Conservation (phyloP, 2,797 vertebrate genomes). For the Anguilla obscura region DNA sequence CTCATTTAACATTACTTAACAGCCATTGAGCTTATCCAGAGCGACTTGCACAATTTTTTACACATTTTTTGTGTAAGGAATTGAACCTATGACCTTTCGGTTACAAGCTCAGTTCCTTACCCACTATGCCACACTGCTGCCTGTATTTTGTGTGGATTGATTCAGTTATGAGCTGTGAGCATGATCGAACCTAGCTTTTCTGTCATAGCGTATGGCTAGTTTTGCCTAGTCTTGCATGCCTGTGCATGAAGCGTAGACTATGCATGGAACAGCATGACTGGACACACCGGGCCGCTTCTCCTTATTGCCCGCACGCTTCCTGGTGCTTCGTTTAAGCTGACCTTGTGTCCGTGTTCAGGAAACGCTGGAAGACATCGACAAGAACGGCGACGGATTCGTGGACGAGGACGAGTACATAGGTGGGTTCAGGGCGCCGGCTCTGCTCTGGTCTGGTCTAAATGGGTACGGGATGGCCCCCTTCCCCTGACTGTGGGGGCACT, state of each 20-base stretch:
- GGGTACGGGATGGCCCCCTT: neutral
- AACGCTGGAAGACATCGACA: conserved; percentile 98
- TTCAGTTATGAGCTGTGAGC: neutral
- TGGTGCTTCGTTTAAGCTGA: neutral
- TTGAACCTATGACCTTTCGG: too few species aligned
- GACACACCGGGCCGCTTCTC: neutral
- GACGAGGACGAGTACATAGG: conserved; percentile 97
- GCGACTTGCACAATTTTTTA: too few species aligned
- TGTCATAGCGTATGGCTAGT: neutral
- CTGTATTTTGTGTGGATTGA: neutral
- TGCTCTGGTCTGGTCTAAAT: neutral
- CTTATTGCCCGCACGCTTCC: neutral
- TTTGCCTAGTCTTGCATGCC: neutral
- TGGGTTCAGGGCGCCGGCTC: conserved; percentile 61
- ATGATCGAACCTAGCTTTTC: neutral
- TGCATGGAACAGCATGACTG: neutral
- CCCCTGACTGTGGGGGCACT: neutral
- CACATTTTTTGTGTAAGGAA: too few species aligned
- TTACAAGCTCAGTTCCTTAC: too few species aligned
- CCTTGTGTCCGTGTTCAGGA: conserved; percentile 72
- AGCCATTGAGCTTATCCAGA: too few species aligned
- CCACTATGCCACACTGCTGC: too few species aligned
- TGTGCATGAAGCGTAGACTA: neutral
- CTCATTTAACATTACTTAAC: neutral
- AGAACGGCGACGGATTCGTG: conserved; percentile 91